phyloP scores from a whole-genome alignment of 2,797 vertebrate genomes.

The Epinephelus awoara region DNA sequence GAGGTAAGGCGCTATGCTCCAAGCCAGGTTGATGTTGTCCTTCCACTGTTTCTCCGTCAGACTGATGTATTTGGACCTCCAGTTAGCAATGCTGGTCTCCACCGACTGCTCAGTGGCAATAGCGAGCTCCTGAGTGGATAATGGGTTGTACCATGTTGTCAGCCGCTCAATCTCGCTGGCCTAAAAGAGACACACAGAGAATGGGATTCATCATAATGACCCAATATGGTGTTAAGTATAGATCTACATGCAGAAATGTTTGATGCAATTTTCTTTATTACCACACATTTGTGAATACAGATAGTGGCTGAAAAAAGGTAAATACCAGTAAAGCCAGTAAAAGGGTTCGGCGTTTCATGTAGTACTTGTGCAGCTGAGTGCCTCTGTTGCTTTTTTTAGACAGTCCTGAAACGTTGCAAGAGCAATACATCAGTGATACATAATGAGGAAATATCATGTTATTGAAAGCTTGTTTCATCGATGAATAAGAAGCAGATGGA shows the following conservation, averaged over 20 bases:
- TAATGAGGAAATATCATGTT: not conserved
- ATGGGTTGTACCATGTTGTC: conserved; percentile 96
- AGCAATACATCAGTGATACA: conserved; percentile 17
- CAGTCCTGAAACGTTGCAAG: conserved; percentile 84
- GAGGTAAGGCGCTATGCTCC: conserved; percentile 95
- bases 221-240: not conserved
- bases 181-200: conserved; percentile 73
- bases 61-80: conserved; percentile 96
- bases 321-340: conserved; percentile 93
- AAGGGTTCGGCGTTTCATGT: conserved; percentile 96
- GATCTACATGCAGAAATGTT: not conserved
- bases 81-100: conserved; percentile 96
- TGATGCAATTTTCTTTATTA: not conserved
- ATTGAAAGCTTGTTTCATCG: not conserved
- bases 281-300: not conserved
- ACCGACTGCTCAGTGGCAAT: conserved; percentile 91
- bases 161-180: conserved; percentile 96
- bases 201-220: not conserved
- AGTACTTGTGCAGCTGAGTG: conserved; percentile 97
- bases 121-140: conserved; percentile 93
- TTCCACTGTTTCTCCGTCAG: conserved; percentile 98
- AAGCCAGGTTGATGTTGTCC: conserved; percentile 96
- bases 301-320: conserved; percentile 1
- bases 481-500: not conserved
- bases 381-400: conserved; percentile 97